phyloP scores from a whole-genome alignment of 2,113 vertebrate species.

The Phalacrocorax pelagicus region DNA sequence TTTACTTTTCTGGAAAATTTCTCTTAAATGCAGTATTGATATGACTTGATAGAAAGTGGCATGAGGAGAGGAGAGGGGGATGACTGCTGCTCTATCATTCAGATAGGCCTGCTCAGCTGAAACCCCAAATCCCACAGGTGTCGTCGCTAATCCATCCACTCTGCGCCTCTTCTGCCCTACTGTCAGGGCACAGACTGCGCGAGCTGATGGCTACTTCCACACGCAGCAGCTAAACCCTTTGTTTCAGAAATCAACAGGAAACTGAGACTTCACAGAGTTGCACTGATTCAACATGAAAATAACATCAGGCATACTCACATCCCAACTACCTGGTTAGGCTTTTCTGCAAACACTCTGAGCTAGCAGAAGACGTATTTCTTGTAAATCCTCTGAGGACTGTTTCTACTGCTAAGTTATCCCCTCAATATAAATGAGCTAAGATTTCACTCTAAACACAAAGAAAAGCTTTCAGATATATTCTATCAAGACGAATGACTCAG shows the following conservation, averaged over 20 bases:
- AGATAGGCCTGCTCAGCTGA: not conserved
- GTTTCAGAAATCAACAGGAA: not conserved
- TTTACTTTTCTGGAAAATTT: not conserved
- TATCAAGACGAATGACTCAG: not conserved
- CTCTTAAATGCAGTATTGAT: not conserved
- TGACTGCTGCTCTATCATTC: not conserved
- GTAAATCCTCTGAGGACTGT: not conserved
- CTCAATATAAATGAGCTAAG: accelerated
- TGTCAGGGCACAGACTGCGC: not conserved
- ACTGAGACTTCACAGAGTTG: not conserved
- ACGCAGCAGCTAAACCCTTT: not conserved
- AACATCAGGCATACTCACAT: not conserved
- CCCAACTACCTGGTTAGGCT: not conserved
- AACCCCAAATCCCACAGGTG: not conserved
- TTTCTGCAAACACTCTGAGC: not conserved
- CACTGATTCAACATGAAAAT: not conserved
- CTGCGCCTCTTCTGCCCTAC: not conserved
- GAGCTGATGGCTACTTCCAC: not conserved
- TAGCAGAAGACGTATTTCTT: not conserved
- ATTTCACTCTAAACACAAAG: not conserved
- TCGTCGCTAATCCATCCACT: not conserved
- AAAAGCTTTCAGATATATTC: not conserved
- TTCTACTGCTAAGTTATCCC: not conserved
- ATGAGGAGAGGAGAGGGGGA: not conserved
- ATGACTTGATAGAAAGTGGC: not conserved